A percentile compares a stretch with the other conserved stretches of the same genome.
Evolutionary conservation across 2,797 vertebrate species (phyloP).

Genomic region (Rhyacichthys aspro): DNA sequence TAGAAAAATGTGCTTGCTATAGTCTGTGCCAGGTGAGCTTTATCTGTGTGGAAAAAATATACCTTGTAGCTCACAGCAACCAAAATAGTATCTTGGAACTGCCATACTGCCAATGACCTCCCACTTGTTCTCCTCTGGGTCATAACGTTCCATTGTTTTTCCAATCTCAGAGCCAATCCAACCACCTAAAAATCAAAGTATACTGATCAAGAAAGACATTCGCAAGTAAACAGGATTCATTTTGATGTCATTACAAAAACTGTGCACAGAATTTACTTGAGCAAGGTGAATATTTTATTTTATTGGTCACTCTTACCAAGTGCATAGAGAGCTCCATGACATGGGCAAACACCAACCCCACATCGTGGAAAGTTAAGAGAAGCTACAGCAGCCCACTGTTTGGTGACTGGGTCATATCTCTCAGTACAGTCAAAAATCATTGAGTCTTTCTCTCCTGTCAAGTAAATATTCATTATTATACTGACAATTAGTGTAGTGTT

Average conservation of each 20-base stretch:
- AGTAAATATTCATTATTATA: slow-evolving; percentile 3
- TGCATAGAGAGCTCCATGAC: slow-evolving; percentile 93
- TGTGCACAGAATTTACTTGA: too few relatives aligned
- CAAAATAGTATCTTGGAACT: slow-evolving; percentile 93
- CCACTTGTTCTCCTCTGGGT: slow-evolving; percentile 96
- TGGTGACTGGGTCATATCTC: slow-evolving; percentile 94
- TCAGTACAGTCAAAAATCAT: slow-evolving; percentile 99
- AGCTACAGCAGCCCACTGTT: slow-evolving; percentile 94
- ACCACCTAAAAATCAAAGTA: slow-evolving; percentile 81
- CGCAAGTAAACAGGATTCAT: neutral
- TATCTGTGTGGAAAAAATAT: neutral
- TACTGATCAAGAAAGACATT: neutral
- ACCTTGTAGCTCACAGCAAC: slow-evolving; percentile 98
- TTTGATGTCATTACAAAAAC: neutral
- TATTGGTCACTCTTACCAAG: slow-evolving; percentile 83
- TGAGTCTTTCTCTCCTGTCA: slow-evolving; percentile 93
- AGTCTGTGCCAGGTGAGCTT: neutral
- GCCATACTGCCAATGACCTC: slow-evolving; percentile 93
- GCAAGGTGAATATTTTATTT: slow-evolving; percentile 3
- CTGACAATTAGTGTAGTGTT: neutral
- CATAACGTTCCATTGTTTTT: slow-evolving; percentile 94
- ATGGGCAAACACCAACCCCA: slow-evolving; percentile 92
- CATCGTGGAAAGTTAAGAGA: slow-evolving; percentile 94
- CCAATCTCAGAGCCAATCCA: slow-evolving; percentile 97
- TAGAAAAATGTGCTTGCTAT: neutral